Conservation (phyloP, 2,113 vertebrate species). For the Okapia johnstoni region DNA sequence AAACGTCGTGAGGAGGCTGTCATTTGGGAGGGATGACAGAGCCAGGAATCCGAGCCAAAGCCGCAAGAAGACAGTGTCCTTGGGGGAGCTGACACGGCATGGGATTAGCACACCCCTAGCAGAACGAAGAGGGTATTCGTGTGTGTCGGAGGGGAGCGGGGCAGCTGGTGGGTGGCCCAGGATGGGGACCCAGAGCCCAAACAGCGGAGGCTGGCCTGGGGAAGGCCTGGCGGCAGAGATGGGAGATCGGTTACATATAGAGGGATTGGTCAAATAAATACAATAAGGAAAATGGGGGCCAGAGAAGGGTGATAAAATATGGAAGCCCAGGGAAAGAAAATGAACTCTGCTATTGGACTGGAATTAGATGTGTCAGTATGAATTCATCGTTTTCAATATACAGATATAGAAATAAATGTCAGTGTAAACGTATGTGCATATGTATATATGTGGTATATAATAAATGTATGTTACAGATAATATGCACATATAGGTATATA, state of each 20-base stretch:
- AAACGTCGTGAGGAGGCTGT: background rate
- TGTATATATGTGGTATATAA: background rate
- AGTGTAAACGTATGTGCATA: background rate
- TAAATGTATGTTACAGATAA: background rate
- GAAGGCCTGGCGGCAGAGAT: background rate
- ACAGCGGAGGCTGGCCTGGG: background rate
- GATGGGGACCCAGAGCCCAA: background rate
- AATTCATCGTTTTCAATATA: background rate
- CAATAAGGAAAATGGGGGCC: background rate
- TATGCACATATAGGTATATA: background rate
- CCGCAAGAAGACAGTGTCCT: background rate
- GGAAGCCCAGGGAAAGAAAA: background rate
- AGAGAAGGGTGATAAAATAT: background rate
- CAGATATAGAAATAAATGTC: background rate
- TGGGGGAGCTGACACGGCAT: too few species aligned
- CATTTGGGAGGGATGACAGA: background rate
- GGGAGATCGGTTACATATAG: background rate
- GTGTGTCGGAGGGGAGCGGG: too few species aligned
- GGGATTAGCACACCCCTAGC: background rate
- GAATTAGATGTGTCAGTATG: background rate
- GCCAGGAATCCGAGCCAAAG: background rate
- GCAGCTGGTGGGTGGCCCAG: background rate
- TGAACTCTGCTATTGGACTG: background rate
- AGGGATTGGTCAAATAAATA: background rate
- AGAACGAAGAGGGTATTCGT: background rate